Evolutionary conservation across 2,888 invertebrate species (phyloP).

Genomic region (Andrena marginata): DNA sequence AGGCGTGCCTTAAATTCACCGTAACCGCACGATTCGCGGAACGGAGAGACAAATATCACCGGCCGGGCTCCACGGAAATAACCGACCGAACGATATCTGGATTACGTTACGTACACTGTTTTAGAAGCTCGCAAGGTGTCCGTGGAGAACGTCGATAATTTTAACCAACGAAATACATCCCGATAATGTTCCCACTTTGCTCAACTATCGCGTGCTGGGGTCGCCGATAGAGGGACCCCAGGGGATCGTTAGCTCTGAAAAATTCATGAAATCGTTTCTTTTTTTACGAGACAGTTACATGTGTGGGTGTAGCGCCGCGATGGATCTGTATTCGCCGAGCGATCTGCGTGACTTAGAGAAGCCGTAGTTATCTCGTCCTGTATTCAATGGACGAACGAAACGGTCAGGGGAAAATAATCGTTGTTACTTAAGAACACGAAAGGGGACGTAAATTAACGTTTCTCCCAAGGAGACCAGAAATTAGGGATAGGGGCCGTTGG

Average conservation of each 20-base stretch:
- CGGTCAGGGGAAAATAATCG: constrained; percentile 34
- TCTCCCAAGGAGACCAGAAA: background rate
- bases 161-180: constrained; percentile 17
- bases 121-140: constrained; percentile 3
- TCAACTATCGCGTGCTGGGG: background rate
- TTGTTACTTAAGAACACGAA: constrained; percentile 26
- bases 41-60: constrained; percentile 35
- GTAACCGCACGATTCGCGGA: constrained; percentile 21
- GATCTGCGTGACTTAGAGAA: constrained; percentile 42
- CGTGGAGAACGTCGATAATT: constrained; percentile 29
- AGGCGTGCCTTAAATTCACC: constrained; percentile 25
- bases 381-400: no score
- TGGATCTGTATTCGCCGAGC: constrained; percentile 33
- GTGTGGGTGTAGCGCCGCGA: background rate
- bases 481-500: background rate
- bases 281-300: constrained; percentile 20
- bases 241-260: background rate
- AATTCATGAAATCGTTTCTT: constrained; percentile 15
- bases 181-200: background rate
- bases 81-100: constrained; percentile 38
- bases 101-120: constrained; percentile 9
- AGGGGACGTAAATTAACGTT: constrained; percentile 10
- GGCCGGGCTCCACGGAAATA: constrained; percentile 30
- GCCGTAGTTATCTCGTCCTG: constrained; percentile 40
- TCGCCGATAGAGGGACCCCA: background rate